Evolutionary conservation across 53 echinoderm and acorn worm genomes (phyloP), one percentile per base, ranked within the genome.

Genomic region (Hippasteria phrygiana): DNA sequence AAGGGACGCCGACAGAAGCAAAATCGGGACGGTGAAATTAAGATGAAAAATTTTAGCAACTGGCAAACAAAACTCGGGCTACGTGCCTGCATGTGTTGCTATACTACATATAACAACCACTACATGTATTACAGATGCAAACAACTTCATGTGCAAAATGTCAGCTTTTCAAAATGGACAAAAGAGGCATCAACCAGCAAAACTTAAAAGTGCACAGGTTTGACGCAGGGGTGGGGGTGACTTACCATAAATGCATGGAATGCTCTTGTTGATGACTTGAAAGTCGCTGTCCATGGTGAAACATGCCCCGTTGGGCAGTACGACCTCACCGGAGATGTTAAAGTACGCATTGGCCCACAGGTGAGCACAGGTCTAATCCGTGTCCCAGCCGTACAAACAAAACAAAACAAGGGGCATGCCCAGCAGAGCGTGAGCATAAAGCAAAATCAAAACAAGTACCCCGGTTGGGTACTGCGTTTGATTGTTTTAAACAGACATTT

Each of bases 291-390:
- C 91, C 76, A 98, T 87, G 40, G 90, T 92, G 85, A 89, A 98
- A 86, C 98, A 98, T 16, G 79, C 98, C 51, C 98, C 98, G 43
- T 98, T 98, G 14, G 95, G 95, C 47, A 98, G 87, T 43, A 98
- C 93, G 17, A 96, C 94, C 62, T 93, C 82, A 35, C 88, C 86
- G 12, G 83, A 77, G 36, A 77, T 81, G 42, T 71, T 90, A 91
- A 95, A 95, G 91, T 77, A 95, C 33, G 91, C 88, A 87, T 97
- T 98, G 38, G 95, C 91, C 98, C 98, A 98, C 40, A 91, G 93
- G 89, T 98, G 98, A 76, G 93, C 98, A 53, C 98, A 98, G 46
- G 93, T 72, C 98, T 98, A 45, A n/a, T n/a, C 27, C 76, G 16
- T 41, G 31, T 80, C 22, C 46, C 17, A 42, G 55, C 71, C 45